These are phyloP conservation scores for Ctenicera cuprea DNA, from an alignment of 2,888 invertebrate species.

Conservation along the genomic window DNA sequence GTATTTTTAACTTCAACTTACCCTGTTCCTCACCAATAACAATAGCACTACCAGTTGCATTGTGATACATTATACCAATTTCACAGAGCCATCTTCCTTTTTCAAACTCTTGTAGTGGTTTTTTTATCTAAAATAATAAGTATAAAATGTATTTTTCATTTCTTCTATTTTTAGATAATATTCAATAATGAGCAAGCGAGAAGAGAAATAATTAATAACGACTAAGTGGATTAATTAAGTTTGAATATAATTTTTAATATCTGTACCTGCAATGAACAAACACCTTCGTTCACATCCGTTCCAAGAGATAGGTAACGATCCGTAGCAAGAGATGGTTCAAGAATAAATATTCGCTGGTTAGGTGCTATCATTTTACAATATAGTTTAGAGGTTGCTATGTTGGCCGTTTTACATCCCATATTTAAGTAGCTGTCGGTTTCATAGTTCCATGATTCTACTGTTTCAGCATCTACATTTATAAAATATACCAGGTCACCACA, in stretches of 20 bases:
- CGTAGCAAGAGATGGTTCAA: constrained; percentile 5
- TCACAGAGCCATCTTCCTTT: constrained; percentile 14
- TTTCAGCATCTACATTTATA: constrained; percentile 16
- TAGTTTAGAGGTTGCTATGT: background rate
- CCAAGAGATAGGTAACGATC: constrained; percentile 26
- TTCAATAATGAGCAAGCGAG: no score
- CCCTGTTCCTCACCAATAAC: background rate
- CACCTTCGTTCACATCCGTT: background rate
- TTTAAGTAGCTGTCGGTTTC: constrained; percentile 42
- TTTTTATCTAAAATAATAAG: constrained; percentile 6
- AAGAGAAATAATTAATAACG: no score
- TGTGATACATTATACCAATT: background rate
- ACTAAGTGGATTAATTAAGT: no score
- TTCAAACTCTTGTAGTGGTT: constrained; percentile 13
- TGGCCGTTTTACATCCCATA: constrained; percentile 51
- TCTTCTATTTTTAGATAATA: no score
- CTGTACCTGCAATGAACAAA: constrained; percentile 6
- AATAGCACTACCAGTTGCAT: background rate
- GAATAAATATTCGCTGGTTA: constrained; percentile 36
- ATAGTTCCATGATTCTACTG: constrained; percentile 38
- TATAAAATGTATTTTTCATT: no score
- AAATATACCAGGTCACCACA: background rate
- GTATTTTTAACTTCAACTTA: no score
- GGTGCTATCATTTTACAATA: constrained; percentile 53
- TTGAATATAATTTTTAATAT: no score